Percentiles rank a stretch among this genome's conserved stretches.
These are phyloP conservation scores for Encarsia formosa DNA, from an alignment of 2,888 invertebrate species.

Conservation along the genomic window DNA sequence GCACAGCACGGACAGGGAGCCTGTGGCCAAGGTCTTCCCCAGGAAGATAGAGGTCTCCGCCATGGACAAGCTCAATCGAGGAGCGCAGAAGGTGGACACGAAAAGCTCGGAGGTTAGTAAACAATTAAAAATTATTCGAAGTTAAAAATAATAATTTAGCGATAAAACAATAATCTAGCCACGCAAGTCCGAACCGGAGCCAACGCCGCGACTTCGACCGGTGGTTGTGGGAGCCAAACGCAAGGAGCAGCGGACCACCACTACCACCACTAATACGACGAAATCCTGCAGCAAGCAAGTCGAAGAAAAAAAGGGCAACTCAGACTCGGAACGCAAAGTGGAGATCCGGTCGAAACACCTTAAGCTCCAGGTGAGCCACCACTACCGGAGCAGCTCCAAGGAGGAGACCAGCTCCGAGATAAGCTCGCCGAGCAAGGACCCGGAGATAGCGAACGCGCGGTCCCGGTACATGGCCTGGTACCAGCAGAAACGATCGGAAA, in stretches of 20 bases:
- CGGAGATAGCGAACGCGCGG: conserved; percentile 27
- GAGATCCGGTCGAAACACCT: conserved; percentile 20
- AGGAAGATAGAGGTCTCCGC: conserved; percentile 11
- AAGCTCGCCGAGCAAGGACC: conserved; percentile 33
- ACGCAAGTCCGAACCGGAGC: neutral
- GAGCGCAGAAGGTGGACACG: neutral
- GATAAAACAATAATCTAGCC: too few relatives aligned
- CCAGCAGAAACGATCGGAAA: conserved; percentile 44
- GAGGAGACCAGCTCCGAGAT: neutral
- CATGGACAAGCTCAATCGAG: conserved; percentile 11
- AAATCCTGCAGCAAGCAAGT: conserved; percentile 1
- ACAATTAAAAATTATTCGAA: too few relatives aligned
- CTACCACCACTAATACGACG: neutral
- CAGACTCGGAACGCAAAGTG: neutral
- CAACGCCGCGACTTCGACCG: neutral
- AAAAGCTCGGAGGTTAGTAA: neutral
- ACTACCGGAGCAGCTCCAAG: neutral
- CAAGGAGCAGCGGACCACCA: conserved; percentile 13
- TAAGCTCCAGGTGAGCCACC: conserved; percentile 20
- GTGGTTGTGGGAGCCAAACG: conserved; percentile 7
- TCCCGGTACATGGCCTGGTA: conserved; percentile 50
- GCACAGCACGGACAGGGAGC: neutral
- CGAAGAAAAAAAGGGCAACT: neutral
- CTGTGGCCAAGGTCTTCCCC: neutral
- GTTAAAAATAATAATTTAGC: too few relatives aligned